A percentile compares a stretch with the other conserved stretches of the same genome.
phyloP scores from a whole-genome alignment of 2,797 vertebrate species.

The Mormyrus hasselquistii region DNA sequence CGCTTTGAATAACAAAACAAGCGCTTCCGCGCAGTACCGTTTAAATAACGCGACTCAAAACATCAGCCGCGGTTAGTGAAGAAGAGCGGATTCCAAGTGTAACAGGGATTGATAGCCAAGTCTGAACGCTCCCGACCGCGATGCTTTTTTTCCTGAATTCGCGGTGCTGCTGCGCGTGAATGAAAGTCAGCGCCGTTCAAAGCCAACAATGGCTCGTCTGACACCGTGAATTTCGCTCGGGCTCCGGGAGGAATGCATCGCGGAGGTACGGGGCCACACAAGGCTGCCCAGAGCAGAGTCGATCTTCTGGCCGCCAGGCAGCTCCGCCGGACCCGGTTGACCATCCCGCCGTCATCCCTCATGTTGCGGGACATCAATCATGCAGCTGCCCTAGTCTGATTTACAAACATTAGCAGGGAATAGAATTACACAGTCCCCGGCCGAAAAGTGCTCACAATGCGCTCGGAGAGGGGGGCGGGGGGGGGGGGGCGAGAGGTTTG shows the following conservation, averaged over 20 bases:
- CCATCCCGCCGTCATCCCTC: constrained; percentile 76
- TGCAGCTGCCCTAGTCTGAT: constrained; percentile 73
- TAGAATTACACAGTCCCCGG: constrained; percentile 70
- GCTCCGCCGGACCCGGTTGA: constrained; percentile 55
- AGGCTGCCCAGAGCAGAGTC: constrained; percentile 58
- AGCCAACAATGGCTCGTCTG: constrained; percentile 38
- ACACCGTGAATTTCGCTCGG: constrained; percentile 41
- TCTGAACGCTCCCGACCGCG: constrained; percentile 14
- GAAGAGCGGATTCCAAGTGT: neutral
- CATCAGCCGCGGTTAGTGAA: neutral
- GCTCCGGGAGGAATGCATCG: constrained; percentile 47
- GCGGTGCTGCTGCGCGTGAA: constrained; percentile 32
- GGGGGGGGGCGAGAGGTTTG: constrained; percentile 11
- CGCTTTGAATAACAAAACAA: neutral
- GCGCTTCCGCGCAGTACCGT: neutral
- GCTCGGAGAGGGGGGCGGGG: constrained; percentile 44
- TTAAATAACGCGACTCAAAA: neutral
- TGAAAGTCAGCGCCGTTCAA: constrained; percentile 23
- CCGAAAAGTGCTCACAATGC: constrained; percentile 59
- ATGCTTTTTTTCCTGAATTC: constrained; percentile 16
- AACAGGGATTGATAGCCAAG: neutral
- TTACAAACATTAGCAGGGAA: constrained; percentile 87
- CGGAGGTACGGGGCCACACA: constrained; percentile 42
- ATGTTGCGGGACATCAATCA: constrained; percentile 85
- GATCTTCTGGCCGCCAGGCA: constrained; percentile 42